These are phyloP conservation scores for Caprella mutica DNA, from an alignment of 2,888 invertebrate genomes.

Conservation along the genomic window DNA sequence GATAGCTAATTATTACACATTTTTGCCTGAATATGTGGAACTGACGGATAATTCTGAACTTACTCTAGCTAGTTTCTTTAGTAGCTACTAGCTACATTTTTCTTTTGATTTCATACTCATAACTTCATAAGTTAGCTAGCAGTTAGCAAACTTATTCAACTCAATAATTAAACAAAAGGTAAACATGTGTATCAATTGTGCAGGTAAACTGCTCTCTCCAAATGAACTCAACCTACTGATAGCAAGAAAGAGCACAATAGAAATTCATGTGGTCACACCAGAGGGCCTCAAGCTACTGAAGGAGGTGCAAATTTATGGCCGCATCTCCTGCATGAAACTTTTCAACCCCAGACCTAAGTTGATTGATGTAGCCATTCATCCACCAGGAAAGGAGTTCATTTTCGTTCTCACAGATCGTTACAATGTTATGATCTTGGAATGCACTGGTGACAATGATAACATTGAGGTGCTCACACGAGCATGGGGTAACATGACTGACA, in stretches of 20 bases:
- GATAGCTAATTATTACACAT: too few species aligned
- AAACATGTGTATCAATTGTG: slow-evolving; percentile 36
- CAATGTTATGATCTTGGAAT: slow-evolving; percentile 95
- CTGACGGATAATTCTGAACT: too few species aligned
- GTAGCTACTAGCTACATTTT: too few species aligned
- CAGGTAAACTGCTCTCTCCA: slow-evolving; percentile 90
- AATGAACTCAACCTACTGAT: slow-evolving; percentile 88
- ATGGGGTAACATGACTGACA: slow-evolving; percentile 89
- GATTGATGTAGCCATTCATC: slow-evolving; percentile 47
- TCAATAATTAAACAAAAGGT: neutral
- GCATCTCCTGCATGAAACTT: slow-evolving; percentile 86
- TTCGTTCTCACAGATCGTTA: slow-evolving; percentile 88
- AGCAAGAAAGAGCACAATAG: slow-evolving; percentile 85
- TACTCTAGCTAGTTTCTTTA: too few species aligned
- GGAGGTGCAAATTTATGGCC: slow-evolving; percentile 72
- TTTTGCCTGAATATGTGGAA: too few species aligned
- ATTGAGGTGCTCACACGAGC: slow-evolving; percentile 90
- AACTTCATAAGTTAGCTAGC: too few species aligned
- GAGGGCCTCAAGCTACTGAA: slow-evolving; percentile 89
- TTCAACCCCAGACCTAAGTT: slow-evolving; percentile 73
- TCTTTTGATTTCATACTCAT: too few species aligned
- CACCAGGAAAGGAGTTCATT: slow-evolving; percentile 79
- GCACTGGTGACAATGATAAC: slow-evolving; percentile 63
- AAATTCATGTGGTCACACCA: slow-evolving; percentile 89
- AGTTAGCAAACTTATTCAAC: too few species aligned